Conservation (phyloP, 2,113 vertebrate genomes). For the Eulemur rufifrons region DNA sequence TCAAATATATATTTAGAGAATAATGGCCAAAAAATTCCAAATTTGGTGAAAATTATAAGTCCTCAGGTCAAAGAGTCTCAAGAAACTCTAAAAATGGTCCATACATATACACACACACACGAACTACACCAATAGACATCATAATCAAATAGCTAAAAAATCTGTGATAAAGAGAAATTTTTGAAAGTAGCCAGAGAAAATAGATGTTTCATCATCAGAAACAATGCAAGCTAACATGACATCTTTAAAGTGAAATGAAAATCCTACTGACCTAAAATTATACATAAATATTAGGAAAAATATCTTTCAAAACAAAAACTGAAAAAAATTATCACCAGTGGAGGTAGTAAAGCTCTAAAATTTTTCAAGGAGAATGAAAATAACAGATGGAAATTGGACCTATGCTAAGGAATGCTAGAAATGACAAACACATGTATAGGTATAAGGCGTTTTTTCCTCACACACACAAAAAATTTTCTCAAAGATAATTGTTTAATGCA, state of each 20-base stretch:
- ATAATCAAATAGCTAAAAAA: neutral
- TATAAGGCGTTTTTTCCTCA: neutral
- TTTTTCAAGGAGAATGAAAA: neutral
- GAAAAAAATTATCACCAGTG: neutral
- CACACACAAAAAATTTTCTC: neutral
- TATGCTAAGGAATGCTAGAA: neutral
- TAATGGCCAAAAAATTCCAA: neutral
- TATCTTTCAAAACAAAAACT: neutral
- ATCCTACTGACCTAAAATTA: neutral
- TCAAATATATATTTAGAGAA: neutral
- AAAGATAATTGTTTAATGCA: neutral
- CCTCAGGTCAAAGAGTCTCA: neutral
- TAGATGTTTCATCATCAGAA: neutral
- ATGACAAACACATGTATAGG: neutral
- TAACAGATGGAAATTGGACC: neutral
- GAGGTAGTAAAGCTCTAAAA: neutral
- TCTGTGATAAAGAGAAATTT: neutral
- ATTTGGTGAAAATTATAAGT: neutral
- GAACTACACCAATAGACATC: neutral
- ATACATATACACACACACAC: neutral
- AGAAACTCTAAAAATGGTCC: neutral
- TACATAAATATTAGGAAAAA: neutral
- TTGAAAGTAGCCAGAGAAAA: neutral
- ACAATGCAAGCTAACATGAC: neutral
- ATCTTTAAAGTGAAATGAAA: neutral